Percentiles rank a stretch among this genome's conserved stretches.
phyloP scores from a whole-genome alignment of 2,888 invertebrate genomes.

The Kuschelorhynchus macadamiae region DNA sequence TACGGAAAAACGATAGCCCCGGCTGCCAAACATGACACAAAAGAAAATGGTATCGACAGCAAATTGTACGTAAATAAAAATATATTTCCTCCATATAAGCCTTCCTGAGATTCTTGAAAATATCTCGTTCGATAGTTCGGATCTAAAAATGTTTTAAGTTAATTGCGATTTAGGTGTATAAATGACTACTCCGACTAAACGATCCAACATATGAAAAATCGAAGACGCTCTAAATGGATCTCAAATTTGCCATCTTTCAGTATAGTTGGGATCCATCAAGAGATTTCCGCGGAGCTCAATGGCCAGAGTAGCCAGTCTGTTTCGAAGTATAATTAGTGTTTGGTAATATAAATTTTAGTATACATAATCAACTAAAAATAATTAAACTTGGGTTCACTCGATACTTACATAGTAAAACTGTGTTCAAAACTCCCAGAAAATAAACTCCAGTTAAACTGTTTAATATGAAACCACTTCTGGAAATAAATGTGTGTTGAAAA shows the following conservation, averaged over 20 bases:
- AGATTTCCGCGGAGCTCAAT: too few relatives aligned
- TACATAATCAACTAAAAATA: too few relatives aligned
- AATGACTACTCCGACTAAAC: too few relatives aligned
- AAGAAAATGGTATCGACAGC: slow-evolving; percentile 86
- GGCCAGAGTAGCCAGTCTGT: too few relatives aligned
- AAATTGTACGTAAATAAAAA: slow-evolving; percentile 86
- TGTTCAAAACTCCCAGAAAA: slow-evolving; percentile 78
- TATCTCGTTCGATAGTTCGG: slow-evolving; percentile 90
- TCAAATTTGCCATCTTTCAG: too few relatives aligned
- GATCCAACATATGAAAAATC: too few relatives aligned
- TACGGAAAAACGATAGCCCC: slow-evolving; percentile 82
- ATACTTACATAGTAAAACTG: slow-evolving; percentile 78
- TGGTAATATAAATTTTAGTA: too few relatives aligned
- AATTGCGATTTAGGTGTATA: too few relatives aligned
- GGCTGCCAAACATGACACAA: slow-evolving; percentile 80
- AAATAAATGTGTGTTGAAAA: slow-evolving; percentile 79
- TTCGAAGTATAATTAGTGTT: too few relatives aligned
- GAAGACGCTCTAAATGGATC: too few relatives aligned
- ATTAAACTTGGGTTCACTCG: not conserved
- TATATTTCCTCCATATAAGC: slow-evolving; percentile 88
- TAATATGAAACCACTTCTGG: slow-evolving; percentile 80
- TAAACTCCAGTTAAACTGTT: slow-evolving; percentile 79
- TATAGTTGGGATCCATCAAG: too few relatives aligned
- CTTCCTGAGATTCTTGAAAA: slow-evolving; percentile 92
- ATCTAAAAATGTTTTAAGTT: slow-evolving; percentile 72